Percentiles rank a stretch among this genome's conserved stretches.
phyloP scores from a whole-genome alignment of 1,140 invertebrate genomes.

The Anoplophora glabripennis region DNA sequence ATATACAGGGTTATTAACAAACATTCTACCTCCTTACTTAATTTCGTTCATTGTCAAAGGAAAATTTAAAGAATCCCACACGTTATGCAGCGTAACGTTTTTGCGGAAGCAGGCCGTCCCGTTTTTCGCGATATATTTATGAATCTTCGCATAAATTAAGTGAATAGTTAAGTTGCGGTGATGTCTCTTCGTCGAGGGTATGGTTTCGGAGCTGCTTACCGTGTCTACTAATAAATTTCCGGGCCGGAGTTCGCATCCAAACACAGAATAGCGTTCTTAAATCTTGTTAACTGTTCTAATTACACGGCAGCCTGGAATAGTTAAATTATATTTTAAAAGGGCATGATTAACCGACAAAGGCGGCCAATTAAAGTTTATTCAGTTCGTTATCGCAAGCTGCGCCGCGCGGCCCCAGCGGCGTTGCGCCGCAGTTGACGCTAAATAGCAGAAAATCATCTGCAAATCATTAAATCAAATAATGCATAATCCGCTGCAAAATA shows the following conservation, averaged over 20 bases:
- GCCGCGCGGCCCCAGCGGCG: constrained; percentile 21
- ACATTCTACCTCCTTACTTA: too few species aligned
- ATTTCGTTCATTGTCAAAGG: too few species aligned
- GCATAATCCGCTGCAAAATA: too few species aligned
- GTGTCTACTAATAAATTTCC: constrained; percentile 25
- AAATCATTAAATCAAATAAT: background rate
- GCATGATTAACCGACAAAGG: constrained; percentile 32
- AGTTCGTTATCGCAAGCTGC: constrained; percentile 40
- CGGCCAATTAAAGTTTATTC: constrained; percentile 43
- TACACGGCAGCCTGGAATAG: constrained; percentile 35
- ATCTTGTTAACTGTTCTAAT: constrained; percentile 39
- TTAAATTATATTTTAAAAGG: constrained; percentile 39
- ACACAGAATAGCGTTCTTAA: constrained; percentile 33
- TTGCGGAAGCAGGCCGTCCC: too few species aligned
- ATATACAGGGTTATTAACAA: too few species aligned
- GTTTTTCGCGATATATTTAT: too few species aligned
- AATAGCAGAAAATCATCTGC: background rate
- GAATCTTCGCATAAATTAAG: too few species aligned
- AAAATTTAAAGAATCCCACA: too few species aligned
- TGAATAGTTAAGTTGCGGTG: constrained; percentile 5
- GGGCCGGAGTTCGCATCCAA: constrained; percentile 29
- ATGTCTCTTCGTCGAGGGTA: constrained; percentile 12
- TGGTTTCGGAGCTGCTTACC: constrained; percentile 12
- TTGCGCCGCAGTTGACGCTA: background rate
- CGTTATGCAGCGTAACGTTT: too few species aligned